Percentiles rank a stretch among this genome's conserved stretches.
Evolutionary conservation across 2,888 invertebrate genomes (phyloP).

Genomic region (Ormia ochracea): DNA sequence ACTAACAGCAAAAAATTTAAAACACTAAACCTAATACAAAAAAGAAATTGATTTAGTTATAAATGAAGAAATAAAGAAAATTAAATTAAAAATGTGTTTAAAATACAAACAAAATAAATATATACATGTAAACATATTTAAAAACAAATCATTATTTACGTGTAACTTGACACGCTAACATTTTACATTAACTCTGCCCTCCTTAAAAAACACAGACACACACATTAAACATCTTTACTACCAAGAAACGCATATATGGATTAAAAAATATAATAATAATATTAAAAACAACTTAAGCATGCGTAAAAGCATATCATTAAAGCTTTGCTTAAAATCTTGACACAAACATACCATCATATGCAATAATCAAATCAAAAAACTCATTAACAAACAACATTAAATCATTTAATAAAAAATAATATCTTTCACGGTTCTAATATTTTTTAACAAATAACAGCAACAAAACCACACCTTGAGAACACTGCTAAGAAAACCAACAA

Average conservation of each 20-base stretch:
- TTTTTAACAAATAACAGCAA: constrained; percentile 40
- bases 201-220: constrained; percentile 27
- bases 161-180: constrained; percentile 60
- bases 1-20: constrained; percentile 36
- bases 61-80: constrained; percentile 20
- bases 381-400: constrained; percentile 39
- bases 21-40: constrained; percentile 30
- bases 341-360: constrained; percentile 21
- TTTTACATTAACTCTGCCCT: constrained; percentile 54
- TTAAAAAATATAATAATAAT: constrained; percentile 29
- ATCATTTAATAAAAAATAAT: constrained; percentile 23
- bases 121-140: constrained; percentile 7
- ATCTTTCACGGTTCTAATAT: constrained; percentile 39
- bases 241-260: constrained; percentile 38
- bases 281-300: constrained; percentile 19
- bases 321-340: constrained; percentile 69
- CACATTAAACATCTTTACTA: constrained; percentile 35
- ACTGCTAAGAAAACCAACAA: constrained; percentile 54
- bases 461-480: constrained; percentile 47
- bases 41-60: constrained; percentile 52
- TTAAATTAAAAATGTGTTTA: constrained; percentile 49
- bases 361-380: constrained; percentile 46
- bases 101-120: constrained; percentile 40
- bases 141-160: constrained; percentile 48
- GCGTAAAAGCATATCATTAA: constrained; percentile 69